Conservation (phyloP, 2,888 invertebrate species). For the Abrostola tripartita region DNA sequence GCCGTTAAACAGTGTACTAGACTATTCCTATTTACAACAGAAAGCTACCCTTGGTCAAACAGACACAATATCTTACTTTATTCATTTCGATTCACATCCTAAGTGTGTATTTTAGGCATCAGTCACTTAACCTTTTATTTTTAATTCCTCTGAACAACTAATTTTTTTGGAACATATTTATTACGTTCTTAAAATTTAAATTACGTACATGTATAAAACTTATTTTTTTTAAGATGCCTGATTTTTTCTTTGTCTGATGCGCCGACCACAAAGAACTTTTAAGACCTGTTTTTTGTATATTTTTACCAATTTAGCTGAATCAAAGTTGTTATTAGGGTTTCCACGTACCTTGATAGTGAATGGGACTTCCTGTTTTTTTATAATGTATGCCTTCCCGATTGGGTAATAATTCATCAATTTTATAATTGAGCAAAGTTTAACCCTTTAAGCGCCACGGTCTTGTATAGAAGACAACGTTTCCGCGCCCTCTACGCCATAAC, state of each 20-base stretch:
- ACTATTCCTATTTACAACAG: too few species aligned
- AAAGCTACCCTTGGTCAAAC: too few species aligned
- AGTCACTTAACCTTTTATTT: background rate
- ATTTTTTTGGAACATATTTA: slow-evolving; percentile 27
- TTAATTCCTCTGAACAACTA: background rate
- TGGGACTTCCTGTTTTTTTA: slow-evolving; percentile 23
- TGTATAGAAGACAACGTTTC: too few species aligned
- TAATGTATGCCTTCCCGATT: background rate
- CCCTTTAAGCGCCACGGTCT: too few species aligned
- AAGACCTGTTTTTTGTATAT: slow-evolving; percentile 52
- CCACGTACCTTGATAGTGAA: slow-evolving; percentile 20
- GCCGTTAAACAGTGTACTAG: too few species aligned
- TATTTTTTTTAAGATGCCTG: slow-evolving; percentile 20
- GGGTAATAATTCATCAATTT: too few species aligned
- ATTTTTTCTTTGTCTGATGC: slow-evolving; percentile 32
- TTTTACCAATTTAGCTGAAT: slow-evolving; percentile 54
- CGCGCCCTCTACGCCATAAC: too few species aligned
- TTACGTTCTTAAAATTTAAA: slow-evolving; percentile 34
- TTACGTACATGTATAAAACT: slow-evolving; percentile 26
- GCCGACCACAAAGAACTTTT: slow-evolving; percentile 42
- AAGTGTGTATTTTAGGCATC: too few species aligned
- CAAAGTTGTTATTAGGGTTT: slow-evolving; percentile 47
- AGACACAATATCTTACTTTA: too few species aligned
- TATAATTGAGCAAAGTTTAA: too few species aligned
- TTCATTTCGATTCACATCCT: too few species aligned